Base-by-base conservation (phyloP, 53 echinoderm and acorn worm species). In the Hippasteria phrygiana region DNA sequence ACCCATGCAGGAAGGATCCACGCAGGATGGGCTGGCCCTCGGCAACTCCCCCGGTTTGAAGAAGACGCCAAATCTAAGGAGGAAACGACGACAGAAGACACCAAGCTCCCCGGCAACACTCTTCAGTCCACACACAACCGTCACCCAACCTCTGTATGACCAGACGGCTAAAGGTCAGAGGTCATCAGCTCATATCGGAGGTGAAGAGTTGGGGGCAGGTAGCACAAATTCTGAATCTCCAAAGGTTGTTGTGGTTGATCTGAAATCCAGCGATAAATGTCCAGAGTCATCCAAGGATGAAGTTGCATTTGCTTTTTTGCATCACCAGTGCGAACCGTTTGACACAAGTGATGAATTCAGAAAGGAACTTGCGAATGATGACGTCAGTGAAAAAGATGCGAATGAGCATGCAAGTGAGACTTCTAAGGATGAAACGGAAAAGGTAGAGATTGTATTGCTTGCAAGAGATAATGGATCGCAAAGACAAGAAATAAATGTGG, bases 41-140 rank as follows among this genome's bases (percentile, higher is more conserved):
- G 73, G 77, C 22, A 29, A 46, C 54, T 89, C 88, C 0, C 78
- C 79, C 50, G 41, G 39, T 26, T 38, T 89, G 11, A 89, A 42
- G 55, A 82, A 64, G 29, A 90, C 82, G 24, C 90, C 93, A 8
- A 50, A 67, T 10, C 62, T 76, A 27, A 77, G 67, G 47, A 38
- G 88, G 43, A 28, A 43, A 33, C 88, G 72, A 53, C 91, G 93
- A 55, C 86, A 74, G 35, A 95, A 92, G 62, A 62, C 83, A 16
- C 93, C 92, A 28, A 95, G 95, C 64, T 93, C 95, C 3, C 95
- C 95, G 2, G 95, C 93, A 2, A 80, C 71, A 32, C 90, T 93
- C 54, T 65, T 95, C 69, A 75, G 90, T 33, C 32, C 87, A 18
- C 77, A 55, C 5, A 50, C 69, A 18, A 20, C 34, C 8, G 55